Evolutionary conservation across 1,140 invertebrate species (phyloP), one percentile per base, ranked within the genome.

Genomic region (Trichomalopsis sarcophagae): DNA sequence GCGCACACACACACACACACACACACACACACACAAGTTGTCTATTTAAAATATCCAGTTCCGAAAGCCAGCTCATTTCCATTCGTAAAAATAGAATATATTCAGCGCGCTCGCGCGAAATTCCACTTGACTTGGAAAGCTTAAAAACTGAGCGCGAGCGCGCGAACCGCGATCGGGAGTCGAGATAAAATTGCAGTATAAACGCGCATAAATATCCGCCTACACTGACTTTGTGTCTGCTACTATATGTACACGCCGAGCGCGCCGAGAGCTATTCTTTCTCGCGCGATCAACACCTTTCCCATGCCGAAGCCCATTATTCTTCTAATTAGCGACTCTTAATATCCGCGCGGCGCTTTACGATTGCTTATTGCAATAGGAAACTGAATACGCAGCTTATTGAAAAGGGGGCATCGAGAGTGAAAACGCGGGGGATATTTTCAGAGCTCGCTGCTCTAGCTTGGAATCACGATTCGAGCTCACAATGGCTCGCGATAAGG

Each of bases 141-240:
- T 44, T 21, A 78, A 78, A 78, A 62, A 78, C 11, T 33, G 47
- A 78, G 27, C 0, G 36, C 36, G 0, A 7, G 40, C 40, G 30
- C 55, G 55, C 55, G 76, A 62, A 62, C 23, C 21, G 55, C 55
- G 76, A 78, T 78, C 76, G 21, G 14, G 47, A 78, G 14, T 33
- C 23, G 23, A 55, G 76, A 78, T 78, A 78, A 78, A 78, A 78
- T 78, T 87, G 86, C 86, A 85, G 89, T 89, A 91, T 90, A 91
- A 92, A 91, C 90, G 90, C 91, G 89, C 89, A 90, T 92, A 91
- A 92, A 92, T 92, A 91, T 92, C 90, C 91, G 88, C 91, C 91
- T 88, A 92, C 91, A 89, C 89, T 11, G 27, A 17, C 21, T 50
- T 73, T 62, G 17, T 62, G 55, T 50, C 2, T 50, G 14, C 13